Conservation (phyloP, 2,113 vertebrate genomes). For the Panurus biarmicus region DNA sequence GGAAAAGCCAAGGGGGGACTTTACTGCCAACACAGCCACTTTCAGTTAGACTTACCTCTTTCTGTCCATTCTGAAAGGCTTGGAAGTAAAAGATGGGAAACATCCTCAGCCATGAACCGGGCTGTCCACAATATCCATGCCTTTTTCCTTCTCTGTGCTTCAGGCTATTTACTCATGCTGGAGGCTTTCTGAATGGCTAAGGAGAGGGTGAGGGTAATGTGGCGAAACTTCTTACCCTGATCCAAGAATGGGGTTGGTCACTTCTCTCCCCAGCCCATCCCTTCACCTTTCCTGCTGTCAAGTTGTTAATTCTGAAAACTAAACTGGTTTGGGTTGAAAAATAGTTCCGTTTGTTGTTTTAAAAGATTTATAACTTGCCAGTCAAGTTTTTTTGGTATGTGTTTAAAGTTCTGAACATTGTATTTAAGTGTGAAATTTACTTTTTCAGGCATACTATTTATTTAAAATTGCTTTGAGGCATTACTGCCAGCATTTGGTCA, state of each 20-base stretch:
- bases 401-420: not conserved
- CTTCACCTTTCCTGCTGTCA: not conserved
- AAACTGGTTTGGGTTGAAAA: not conserved
- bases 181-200: not conserved
- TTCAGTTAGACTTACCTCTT: not conserved
- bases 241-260: not conserved
- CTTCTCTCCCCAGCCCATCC: not conserved
- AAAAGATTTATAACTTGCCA: not conserved
- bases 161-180: not conserved
- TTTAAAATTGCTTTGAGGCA: not conserved
- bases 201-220: not conserved
- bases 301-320: not conserved
- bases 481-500: not conserved
- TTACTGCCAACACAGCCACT: not conserved
- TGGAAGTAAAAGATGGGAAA: not conserved
- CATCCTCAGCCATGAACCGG: not conserved
- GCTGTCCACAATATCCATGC: not conserved
- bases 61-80: not conserved
- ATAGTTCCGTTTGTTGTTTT: not conserved
- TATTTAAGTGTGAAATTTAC: not conserved
- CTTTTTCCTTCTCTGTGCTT: not conserved
- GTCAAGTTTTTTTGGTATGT: not conserved
- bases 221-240: not conserved
- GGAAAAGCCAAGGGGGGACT: not conserved
- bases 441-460: not conserved